Base-by-base conservation (phyloP, 2,888 invertebrate species). In the Pheosia gnoma region DNA sequence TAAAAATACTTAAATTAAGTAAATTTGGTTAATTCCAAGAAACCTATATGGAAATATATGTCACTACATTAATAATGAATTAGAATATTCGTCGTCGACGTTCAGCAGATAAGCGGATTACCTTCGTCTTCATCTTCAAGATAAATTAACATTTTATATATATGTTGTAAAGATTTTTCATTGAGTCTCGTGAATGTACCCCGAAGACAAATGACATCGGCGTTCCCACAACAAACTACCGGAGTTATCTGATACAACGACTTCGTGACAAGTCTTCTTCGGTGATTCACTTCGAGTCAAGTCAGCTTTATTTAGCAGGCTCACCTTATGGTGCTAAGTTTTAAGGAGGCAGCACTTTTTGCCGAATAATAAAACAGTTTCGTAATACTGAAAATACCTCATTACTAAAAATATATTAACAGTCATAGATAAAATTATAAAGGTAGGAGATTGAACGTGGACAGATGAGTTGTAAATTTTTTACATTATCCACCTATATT, bases 161-260 rank as follows among this genome's bases (percentile, higher is more conserved):
- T 7, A 7, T 9, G 7, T 6, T 51, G 25, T 51, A 25, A 25
- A 51, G 25, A 25, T 51, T 51, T 51, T 51, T 37, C 59, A 52
- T 68, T 60, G 25, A 25, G 25, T 71, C 77, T 75, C 78, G 81
- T 77, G 39, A 39, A 25, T 77, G 78, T 81, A 80, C 80, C 78
- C 79, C 82, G 82, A 85, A 86, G 87, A 91, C 88, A 89, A 89
- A 90, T 89, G 89, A 86, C 87, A 79, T 82, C 75, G 82, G 80
- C 82, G 83, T 85, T 85, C 83, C 75, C 79, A 82, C 88, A 85
- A 91, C 91, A 90, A 92, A 91, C 90, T 90, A 87, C 90, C 82
- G 84, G 86, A 83, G 83, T 91, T 92, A 93, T 93, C 93, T 85
- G 92, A 91, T 91, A 85, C 89, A 89, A 82, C 77, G 82, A 78